These are phyloP conservation scores for Vespertilio murinus DNA, from an alignment of 2,797 vertebrate species.

Conservation along the genomic window DNA sequence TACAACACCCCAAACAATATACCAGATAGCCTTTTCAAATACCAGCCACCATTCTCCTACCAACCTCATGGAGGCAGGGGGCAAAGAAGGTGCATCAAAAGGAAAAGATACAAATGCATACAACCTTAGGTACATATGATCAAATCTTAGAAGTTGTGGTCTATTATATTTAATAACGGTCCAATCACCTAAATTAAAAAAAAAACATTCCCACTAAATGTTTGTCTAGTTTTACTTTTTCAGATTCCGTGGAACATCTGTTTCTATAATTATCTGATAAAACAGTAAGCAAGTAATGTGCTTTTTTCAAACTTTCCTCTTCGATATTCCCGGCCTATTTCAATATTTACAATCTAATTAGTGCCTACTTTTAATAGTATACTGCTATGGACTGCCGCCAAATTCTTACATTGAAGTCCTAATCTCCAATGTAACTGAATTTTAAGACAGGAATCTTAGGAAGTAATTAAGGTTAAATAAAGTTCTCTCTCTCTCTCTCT, in stretches of 20 bases:
- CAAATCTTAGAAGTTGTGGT: accelerated
- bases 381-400: background rate
- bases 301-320: background rate
- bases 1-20: constrained; percentile 43
- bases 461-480: background rate
- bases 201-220: too few relatives aligned
- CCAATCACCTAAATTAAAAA: background rate
- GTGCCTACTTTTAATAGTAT: accelerated
- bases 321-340: background rate
- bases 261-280: background rate
- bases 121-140: too few relatives aligned
- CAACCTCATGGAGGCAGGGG: background rate
- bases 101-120: background rate
- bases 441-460: background rate
- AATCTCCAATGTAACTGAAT: background rate
- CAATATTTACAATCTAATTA: background rate
- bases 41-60: background rate
- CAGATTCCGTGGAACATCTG: background rate
- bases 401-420: background rate
- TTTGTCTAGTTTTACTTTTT: background rate
- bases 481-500: background rate
- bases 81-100: background rate
- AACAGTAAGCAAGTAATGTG: background rate
- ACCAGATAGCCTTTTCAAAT: background rate
- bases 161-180: accelerated